Evolutionary conservation across 2,797 vertebrate species (phyloP), one percentile per base, ranked within the genome.

Genomic region (Discoglossus pictus): DNA sequence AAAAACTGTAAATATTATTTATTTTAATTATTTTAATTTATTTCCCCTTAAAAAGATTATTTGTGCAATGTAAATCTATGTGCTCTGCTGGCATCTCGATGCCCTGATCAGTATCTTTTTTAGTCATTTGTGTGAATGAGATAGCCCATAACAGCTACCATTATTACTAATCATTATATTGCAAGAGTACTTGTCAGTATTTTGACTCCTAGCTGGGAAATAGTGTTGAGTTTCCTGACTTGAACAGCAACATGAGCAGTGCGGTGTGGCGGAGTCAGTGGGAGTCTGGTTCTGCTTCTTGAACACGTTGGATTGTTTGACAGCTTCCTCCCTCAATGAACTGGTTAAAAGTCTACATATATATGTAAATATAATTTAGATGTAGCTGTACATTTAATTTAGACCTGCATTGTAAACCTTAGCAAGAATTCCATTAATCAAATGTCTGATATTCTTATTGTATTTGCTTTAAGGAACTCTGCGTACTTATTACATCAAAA

Each of bases 101-200:
- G 27, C 27, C 8, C 27, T 31, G 27, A 4, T 31, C 27, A 31
- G 27, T 31, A 4, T 31, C 4, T 31, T n/a, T 31, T 31, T 31
- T 4, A 31, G 27, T 31, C 27, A 4, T 31, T 31, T 31, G 27
- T 31, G 27, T 31, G 8, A 4, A 31, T 31, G 27, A 31, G 27
- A 31, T n/a, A n/a, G 27, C 27, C 27, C 8, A n/a, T n/a, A n/a
- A 52, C 55, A 24, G 65, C 16, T 13, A 25, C 43, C 46, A 62
- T 70, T 53, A 70, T 46, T 48, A 62, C 40, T 70, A 70, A 70
- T 70, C 67, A 55, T 17, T 17, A 44, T 24, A 39, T 10, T 7
- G 50, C 42, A 40, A 36, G 54, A 55, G 40, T 47, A 47, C 58
- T 58, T 64, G 60, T 64, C 68, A 70, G 60, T 13, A 20, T 9